phyloP scores from a whole-genome alignment of 2,797 vertebrate genomes.

The Buceros bicornis region DNA sequence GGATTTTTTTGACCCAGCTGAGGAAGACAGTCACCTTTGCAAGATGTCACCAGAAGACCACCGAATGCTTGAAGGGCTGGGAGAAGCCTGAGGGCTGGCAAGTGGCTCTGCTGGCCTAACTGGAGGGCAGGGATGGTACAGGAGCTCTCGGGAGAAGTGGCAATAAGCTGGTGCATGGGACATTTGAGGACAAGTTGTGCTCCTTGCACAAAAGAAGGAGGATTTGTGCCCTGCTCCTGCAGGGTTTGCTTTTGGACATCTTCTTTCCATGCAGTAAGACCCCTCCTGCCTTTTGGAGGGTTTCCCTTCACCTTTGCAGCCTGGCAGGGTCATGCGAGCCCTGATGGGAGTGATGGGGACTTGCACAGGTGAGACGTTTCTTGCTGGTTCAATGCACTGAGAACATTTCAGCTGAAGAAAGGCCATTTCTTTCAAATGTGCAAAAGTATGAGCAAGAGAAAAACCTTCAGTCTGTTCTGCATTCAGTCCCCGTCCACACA shows the following conservation, averaged over 20 bases:
- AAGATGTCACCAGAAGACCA: neutral
- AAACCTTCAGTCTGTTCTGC: neutral
- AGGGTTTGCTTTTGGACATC: neutral
- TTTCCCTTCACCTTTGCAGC: neutral
- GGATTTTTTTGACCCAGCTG: rapidly evolving
- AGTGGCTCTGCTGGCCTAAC: neutral
- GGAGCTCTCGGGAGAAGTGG: neutral
- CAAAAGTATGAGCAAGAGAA: neutral
- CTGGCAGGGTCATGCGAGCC: neutral
- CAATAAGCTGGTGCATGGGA: rapidly evolving
- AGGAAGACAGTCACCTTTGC: neutral
- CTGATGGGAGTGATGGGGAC: too few species aligned
- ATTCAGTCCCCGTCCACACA: neutral
- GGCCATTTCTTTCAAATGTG: neutral
- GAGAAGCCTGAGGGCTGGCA: neutral
- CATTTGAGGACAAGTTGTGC: neutral
- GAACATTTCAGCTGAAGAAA: neutral
- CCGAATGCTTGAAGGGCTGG: neutral
- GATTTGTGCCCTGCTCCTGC: neutral
- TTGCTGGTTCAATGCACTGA: neutral
- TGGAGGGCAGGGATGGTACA: neutral
- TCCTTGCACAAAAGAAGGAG: neutral
- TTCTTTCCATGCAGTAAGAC: neutral
- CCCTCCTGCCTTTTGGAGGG: neutral
- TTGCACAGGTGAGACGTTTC: neutral